Evolutionary conservation across 2,888 invertebrate species (phyloP).

Genomic region (Apantesis nais): DNA sequence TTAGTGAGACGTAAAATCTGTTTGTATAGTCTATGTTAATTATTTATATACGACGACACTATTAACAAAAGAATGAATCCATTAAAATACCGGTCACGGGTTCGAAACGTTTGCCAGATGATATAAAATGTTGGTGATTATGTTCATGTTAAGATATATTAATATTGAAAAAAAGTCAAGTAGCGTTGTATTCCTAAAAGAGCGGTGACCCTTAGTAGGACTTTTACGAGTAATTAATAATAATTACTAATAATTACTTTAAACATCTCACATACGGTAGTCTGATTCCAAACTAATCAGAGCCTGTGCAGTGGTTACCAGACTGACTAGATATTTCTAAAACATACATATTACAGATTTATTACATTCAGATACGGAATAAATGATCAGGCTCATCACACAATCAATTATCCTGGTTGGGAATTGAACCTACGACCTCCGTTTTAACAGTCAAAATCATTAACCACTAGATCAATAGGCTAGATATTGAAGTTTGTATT

Average conservation of each 20-base stretch:
- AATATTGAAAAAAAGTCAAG: constrained; percentile 5
- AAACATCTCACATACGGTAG: too few relatives aligned
- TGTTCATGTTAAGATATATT: constrained; percentile 30
- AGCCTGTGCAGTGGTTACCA: neutral
- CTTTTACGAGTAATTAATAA: neutral
- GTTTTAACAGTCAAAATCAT: too few relatives aligned
- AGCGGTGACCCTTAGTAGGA: neutral
- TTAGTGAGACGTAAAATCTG: neutral
- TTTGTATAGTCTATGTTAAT: constrained; percentile 12
- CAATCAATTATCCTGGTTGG: too few relatives aligned
- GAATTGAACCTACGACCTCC: too few relatives aligned
- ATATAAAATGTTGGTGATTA: constrained; percentile 51
- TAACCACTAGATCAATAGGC: too few relatives aligned
- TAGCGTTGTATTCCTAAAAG: neutral
- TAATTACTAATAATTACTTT: too few relatives aligned
- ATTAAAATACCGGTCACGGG: constrained; percentile 43
- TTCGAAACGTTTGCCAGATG: constrained; percentile 47
- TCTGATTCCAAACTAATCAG: too few relatives aligned
- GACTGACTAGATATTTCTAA: too few relatives aligned
- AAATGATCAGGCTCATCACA: too few relatives aligned
- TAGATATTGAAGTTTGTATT: too few relatives aligned
- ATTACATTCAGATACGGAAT: too few relatives aligned
- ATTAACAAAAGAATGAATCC: constrained; percentile 32
- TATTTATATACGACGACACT: constrained; percentile 31
- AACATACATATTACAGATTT: too few relatives aligned